Percentiles rank a stretch among this genome's conserved stretches.
These are phyloP conservation scores for Aphelinus atriplicis DNA, from an alignment of 1,140 invertebrate genomes.

Conservation along the genomic window DNA sequence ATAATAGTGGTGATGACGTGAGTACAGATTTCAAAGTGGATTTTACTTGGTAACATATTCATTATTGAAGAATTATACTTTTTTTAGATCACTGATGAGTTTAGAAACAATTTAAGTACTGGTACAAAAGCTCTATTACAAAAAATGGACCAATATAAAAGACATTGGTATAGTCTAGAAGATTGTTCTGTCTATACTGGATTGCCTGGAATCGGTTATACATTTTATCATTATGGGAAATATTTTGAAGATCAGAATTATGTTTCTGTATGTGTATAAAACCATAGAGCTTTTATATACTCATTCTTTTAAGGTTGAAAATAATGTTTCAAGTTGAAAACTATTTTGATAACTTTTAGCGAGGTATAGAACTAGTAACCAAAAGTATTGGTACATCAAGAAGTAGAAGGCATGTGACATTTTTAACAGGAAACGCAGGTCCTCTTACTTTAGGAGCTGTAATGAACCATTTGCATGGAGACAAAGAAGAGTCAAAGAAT, in stretches of 20 bases:
- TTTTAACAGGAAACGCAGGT: slow-evolving; percentile 82
- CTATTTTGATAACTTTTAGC: slow-evolving; percentile 50
- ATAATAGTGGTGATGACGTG: slow-evolving; percentile 41
- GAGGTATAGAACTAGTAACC: slow-evolving; percentile 65
- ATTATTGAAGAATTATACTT: background rate
- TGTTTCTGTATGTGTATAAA: slow-evolving; percentile 30
- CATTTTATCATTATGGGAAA: slow-evolving; percentile 66
- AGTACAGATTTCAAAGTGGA: slow-evolving; percentile 29
- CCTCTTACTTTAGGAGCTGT: slow-evolving; percentile 77
- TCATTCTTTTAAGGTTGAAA: no score
- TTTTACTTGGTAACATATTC: background rate
- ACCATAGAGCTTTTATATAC: no score
- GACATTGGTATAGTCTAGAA: slow-evolving; percentile 46
- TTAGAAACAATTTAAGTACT: slow-evolving; percentile 44
- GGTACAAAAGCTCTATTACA: slow-evolving; percentile 45
- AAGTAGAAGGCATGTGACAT: slow-evolving; percentile 69
- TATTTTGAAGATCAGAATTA: slow-evolving; percentile 49
- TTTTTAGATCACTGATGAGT: slow-evolving; percentile 50
- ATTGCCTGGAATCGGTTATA: slow-evolving; percentile 65
- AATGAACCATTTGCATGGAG: slow-evolving; percentile 68
- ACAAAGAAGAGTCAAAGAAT: slow-evolving; percentile 59
- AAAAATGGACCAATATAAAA: slow-evolving; percentile 49
- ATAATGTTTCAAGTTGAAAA: background rate
- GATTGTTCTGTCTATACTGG: slow-evolving; percentile 69
- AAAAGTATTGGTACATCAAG: slow-evolving; percentile 62